These are phyloP conservation scores for Diaphora mendica DNA, from an alignment of 2,888 invertebrate genomes.

Conservation along the genomic window DNA sequence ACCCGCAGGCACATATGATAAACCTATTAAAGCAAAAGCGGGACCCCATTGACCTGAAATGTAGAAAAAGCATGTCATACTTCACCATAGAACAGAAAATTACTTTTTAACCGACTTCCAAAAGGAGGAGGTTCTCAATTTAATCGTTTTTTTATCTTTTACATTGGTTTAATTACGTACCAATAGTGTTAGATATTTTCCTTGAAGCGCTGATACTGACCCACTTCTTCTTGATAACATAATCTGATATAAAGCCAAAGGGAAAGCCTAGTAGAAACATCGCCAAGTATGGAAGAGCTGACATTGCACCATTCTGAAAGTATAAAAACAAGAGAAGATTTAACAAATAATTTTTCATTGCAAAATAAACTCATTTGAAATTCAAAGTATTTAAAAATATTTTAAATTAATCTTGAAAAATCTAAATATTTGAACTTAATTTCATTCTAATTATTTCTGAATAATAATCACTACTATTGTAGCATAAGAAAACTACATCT, in stretches of 20 bases:
- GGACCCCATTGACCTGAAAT: constrained; percentile 72
- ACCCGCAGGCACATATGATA: constrained; percentile 82
- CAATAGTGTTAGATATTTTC: constrained; percentile 72
- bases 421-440: too few species aligned
- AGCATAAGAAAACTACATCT: too few species aligned
- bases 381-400: not conserved
- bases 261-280: constrained; percentile 88
- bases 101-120: too few species aligned
- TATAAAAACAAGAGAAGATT: not conserved
- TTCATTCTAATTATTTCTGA: too few species aligned
- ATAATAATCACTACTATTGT: too few species aligned
- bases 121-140: too few species aligned
- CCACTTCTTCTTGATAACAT: constrained; percentile 81
- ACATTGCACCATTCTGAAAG: constrained; percentile 88
- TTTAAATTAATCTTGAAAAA: too few species aligned
- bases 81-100: too few species aligned
- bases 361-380: not conserved
- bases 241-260: constrained; percentile 84
- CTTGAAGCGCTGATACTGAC: constrained; percentile 82
- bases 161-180: constrained; percentile 40
- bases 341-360: not conserved
- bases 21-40: constrained; percentile 87
- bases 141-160: too few species aligned
- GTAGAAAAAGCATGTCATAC: not conserved
- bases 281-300: constrained; percentile 90